Percentiles rank a stretch among this genome's conserved stretches.
Evolutionary conservation across 92 coral and sea anemone species (phyloP).

Genomic region (Phenganax stokvisi): DNA sequence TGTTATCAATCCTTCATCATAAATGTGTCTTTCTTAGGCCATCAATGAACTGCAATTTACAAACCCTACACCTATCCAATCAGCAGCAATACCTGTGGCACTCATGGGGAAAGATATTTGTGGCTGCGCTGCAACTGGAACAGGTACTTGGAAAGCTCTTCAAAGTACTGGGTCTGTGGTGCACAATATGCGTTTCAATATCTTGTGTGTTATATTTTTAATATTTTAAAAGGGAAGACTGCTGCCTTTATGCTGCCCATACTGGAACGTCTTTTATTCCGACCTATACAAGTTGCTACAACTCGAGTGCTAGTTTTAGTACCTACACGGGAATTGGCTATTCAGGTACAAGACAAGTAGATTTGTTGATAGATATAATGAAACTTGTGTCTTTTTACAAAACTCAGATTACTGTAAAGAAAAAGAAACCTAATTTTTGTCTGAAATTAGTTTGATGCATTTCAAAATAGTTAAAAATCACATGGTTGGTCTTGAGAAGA

Average conservation of each 20-base stretch:
- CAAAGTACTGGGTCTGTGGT: not conserved
- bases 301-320: slow-evolving; percentile 81
- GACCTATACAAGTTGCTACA: slow-evolving; percentile 70
- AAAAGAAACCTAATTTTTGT: too few relatives aligned
- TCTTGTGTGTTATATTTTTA: not conserved
- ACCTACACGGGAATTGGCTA: slow-evolving; percentile 95
- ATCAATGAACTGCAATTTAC: slow-evolving; percentile 77
- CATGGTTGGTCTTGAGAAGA: too few relatives aligned
- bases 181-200: not conserved
- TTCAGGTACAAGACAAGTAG: slow-evolving; percentile 59
- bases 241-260: slow-evolving; percentile 95
- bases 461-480: too few relatives aligned
- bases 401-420: too few relatives aligned
- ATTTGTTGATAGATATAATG: not conserved
- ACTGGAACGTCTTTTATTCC: slow-evolving; percentile 76
- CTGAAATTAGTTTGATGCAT: too few relatives aligned
- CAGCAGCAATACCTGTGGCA: slow-evolving; percentile 93
- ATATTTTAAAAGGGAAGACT: slow-evolving; percentile 61
- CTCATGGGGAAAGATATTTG: slow-evolving; percentile 97
- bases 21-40: slow-evolving; percentile 50
- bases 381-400: not conserved
- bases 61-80: slow-evolving; percentile 95
- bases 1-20: too few relatives aligned
- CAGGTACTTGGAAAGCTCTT: slow-evolving; percentile 51
- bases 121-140: slow-evolving; percentile 99